Base-by-base conservation (phyloP, 2,113 vertebrate genomes). In the Rhea pennata region DNA sequence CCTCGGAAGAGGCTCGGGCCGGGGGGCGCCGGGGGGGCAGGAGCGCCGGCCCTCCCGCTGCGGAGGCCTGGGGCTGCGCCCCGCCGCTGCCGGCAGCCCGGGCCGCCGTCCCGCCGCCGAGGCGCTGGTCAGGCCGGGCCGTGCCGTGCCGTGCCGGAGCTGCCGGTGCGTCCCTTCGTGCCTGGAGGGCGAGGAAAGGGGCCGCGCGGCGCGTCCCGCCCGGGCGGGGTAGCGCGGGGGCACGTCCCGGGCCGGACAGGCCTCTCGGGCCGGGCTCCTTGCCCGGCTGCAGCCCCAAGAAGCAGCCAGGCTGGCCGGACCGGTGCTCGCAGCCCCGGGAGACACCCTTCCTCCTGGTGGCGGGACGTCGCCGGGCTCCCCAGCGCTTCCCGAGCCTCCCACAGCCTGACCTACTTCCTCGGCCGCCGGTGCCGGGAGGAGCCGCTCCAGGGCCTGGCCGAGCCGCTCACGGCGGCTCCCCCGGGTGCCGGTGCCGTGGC, bases 301-400 rank as follows among this genome's bases (percentile, higher is more conserved):
- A 96, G 92, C 72, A 95, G 92, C 92, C 74, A 4, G 91, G 94
- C 96, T 94, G 92, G 96, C 94, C 92, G 22, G 92, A 96, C 96
- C 94, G 92, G 96, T 95, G 96, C 93, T 94, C 62, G 70, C 51
- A 66, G 74, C 96, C 92, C 19, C 40, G 21, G 84, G 94, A 74
- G 66, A 53, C 93, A 88, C 74, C 94, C 92, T 89, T 69, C 87
- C 92, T 65, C 92, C 94, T 88, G 81, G 77, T 6, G 94, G 96
- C 94, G 78, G 91, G 91, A 72, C 74, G 80, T 91, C 94, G 72
- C 22, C 22, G 75, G 71, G 88, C 24, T 92, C 78, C 75, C 74
- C 71, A 82, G 91, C 71, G 70, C 26, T 96, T 96, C 92, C 92
- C 92, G 80, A 85, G 56, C 80, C 81, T 95, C 93, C 95, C 87